These are phyloP conservation scores for Echinops telfairi DNA, from an alignment of 2,113 vertebrate genomes.

Conservation along the genomic window DNA sequence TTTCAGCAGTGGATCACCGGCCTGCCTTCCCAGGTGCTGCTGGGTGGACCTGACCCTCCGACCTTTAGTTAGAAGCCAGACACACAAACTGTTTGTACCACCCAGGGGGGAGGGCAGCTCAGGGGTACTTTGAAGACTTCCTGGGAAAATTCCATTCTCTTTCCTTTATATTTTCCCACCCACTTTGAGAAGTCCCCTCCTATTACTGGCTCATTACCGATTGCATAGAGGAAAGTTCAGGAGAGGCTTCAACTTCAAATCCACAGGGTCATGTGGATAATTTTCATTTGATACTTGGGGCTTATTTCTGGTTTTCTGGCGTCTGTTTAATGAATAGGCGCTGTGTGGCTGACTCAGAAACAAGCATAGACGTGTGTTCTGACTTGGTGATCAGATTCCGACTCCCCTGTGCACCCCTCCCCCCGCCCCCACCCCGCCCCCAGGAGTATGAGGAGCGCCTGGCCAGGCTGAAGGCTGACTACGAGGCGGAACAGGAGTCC, in stretches of 20 bases:
- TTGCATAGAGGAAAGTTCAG: background rate
- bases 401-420: too few relatives aligned
- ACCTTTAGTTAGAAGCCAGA: background rate
- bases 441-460: slow-evolving; percentile 93
- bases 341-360: background rate
- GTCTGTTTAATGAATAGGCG: background rate
- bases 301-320: background rate
- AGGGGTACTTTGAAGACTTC: too few relatives aligned
- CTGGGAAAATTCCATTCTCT: too few relatives aligned
- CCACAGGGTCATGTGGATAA: too few relatives aligned
- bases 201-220: background rate
- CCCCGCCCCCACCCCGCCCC: background rate
- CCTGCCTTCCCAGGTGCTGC: background rate
- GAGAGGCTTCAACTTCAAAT: background rate
- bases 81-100: background rate
- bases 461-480: slow-evolving; percentile 90
- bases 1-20: background rate
- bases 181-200: background rate
- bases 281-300: background rate
- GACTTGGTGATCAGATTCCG: background rate
- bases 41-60: background rate
- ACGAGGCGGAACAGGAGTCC: slow-evolving; percentile 91
- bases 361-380: too few relatives aligned
- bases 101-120: background rate
- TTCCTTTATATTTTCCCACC: too few relatives aligned